Evolutionary conservation across 2,113 vertebrate species (phyloP).

Genomic region (Scolopax mira): DNA sequence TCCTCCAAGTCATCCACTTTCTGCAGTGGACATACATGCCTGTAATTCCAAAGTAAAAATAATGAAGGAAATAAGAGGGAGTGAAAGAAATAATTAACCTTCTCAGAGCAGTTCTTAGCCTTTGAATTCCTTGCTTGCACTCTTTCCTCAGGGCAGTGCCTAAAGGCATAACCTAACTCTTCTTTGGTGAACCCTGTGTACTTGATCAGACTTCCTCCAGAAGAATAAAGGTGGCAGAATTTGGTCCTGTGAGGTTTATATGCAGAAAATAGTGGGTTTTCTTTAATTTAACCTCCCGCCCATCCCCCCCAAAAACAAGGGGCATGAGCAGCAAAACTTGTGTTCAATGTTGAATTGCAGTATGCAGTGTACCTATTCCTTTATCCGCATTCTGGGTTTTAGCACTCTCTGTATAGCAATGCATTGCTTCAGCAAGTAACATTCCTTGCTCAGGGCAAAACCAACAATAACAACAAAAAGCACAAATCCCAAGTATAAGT

Average conservation of each 20-base stretch:
- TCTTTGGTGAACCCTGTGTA: background rate
- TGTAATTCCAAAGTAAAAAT: background rate
- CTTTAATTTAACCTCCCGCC: background rate
- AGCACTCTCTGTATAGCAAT: background rate
- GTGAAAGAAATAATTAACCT: background rate
- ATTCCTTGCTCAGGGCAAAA: conserved; percentile 7
- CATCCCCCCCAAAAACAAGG: background rate
- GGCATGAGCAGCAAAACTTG: background rate
- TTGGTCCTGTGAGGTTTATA: background rate
- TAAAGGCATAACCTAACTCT: background rate
- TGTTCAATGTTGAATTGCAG: background rate
- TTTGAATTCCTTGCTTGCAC: background rate
- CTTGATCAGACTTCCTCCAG: background rate
- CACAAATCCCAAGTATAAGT: background rate
- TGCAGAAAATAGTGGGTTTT: background rate
- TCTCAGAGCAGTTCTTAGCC: background rate
- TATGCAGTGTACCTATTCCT: background rate
- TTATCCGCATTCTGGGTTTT: background rate
- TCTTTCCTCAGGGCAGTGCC: background rate
- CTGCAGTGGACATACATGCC: background rate
- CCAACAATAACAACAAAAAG: background rate
- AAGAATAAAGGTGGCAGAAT: background rate
- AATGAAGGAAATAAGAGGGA: background rate
- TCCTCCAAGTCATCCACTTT: background rate
- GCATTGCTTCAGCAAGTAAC: background rate